Evolutionary conservation across 2,888 invertebrate genomes (phyloP), one percentile per base, ranked within the genome.

Genomic region (Hylaea fasciaria): DNA sequence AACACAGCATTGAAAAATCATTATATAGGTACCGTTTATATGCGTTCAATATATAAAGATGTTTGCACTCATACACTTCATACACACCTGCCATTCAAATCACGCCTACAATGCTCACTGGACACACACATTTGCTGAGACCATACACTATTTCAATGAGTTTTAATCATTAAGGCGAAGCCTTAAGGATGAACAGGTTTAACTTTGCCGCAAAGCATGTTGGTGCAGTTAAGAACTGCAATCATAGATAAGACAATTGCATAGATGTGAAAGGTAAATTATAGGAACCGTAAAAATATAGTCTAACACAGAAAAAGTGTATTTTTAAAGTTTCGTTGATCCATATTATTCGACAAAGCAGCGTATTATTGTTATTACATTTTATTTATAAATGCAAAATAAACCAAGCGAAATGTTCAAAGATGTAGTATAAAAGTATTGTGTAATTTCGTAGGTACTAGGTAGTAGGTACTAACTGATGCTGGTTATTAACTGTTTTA

Each of bases 81-180:
- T 81, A 81, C 87, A 81, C 87, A 87, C 86, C 87, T 87, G 87
- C 86, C 84, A 81, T 83, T 80, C 85, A 82, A 83, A 86, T 85
- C 83, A 86, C 86, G 84, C 86, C 84, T 86, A 80, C 83, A 81
- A 68, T 72, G 71, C 70, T 71, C 72, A 71, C 62, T n/a, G 40
- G 32, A 16, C 52, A 52, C 61, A 53, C 32, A 49, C 52, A 58
- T 48, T 32, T 52, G 41, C 44, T 46, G 22, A 56, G 13, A 16
- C 10, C 12, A 51, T 40, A 57, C 16, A 51, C 0, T 1, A 50
- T 62, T 46, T 55, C 49, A 39, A 29, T 49, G 49, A 53, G 51
- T 66, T 45, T 48, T 47, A 28, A 43, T 57, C 49, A 16, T 12
- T 61, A 59, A 48, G 52, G 32, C 45, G 12, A 16, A 29, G 53